These are phyloP conservation scores for Rhimphoctona megacephalus DNA, from an alignment of 2,888 invertebrate genomes.

Conservation along the genomic window DNA sequence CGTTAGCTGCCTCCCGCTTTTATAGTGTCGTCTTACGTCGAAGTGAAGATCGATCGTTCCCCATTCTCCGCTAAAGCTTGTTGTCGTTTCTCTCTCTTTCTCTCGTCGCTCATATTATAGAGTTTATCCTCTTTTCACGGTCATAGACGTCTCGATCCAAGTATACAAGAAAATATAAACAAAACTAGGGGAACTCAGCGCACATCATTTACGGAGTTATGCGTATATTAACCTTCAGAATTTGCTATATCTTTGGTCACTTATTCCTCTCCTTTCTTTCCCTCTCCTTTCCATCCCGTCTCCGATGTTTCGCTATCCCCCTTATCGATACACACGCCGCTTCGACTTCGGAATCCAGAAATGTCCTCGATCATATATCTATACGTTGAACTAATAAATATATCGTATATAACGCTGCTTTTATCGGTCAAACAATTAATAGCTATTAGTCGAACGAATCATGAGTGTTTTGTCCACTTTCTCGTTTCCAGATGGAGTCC, in stretches of 20 bases:
- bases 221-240: conserved; percentile 19
- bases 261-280: conserved; percentile 27
- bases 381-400: neutral
- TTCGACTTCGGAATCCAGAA: conserved; percentile 18
- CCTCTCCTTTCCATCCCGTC: neutral
- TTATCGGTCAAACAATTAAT: conserved; percentile 40
- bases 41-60: conserved; percentile 66
- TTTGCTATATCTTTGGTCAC: conserved; percentile 54
- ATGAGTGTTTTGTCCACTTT: conserved; percentile 70
- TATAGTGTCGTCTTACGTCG: conserved; percentile 71
- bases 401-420: conserved; percentile 20
- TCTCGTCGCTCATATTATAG: conserved; percentile 5
- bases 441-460: conserved; percentile 9
- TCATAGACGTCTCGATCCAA: conserved; percentile 30
- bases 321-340: conserved; percentile 56
- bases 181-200: neutral
- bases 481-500: conserved; percentile 93
- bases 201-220: neutral
- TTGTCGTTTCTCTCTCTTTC: conserved; percentile 10
- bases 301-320: neutral
- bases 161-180: conserved; percentile 26
- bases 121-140: neutral
- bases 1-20: conserved; percentile 58
- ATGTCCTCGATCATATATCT: conserved; percentile 1
- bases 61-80: conserved; percentile 52